A percentile compares a stretch with the other conserved stretches of the same genome.
Conservation (phyloP, 2,888 invertebrate species). For the Patella caerulea region DNA sequence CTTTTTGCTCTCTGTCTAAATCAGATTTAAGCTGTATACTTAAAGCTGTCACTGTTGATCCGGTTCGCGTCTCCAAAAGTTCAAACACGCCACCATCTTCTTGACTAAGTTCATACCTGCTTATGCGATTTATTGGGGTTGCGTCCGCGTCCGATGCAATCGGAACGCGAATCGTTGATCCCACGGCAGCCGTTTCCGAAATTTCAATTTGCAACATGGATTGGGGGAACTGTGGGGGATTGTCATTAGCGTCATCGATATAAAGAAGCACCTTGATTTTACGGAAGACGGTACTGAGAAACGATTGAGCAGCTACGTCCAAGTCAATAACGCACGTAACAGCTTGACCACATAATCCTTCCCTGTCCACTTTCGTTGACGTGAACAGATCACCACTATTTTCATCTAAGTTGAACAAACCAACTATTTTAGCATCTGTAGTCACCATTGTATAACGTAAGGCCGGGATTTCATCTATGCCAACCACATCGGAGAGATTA, state of each 20-base stretch:
- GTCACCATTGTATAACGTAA: conserved; percentile 21
- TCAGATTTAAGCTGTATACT: conserved; percentile 13
- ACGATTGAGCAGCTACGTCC: conserved; percentile 31
- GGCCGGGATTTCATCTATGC: conserved; percentile 4
- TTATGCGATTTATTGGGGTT: conserved; percentile 28
- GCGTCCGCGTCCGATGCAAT: conserved; percentile 33
- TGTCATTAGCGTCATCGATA: conserved; percentile 37
- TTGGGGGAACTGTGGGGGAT: conserved; percentile 29
- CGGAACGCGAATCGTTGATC: conserved; percentile 31
- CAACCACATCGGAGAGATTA: conserved; percentile 18
- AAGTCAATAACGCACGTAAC: conserved; percentile 29
- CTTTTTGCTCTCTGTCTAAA: conserved; percentile 31
- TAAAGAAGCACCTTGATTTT: conserved; percentile 32
- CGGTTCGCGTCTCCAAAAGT: background rate
- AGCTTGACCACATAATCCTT: conserved; percentile 31
- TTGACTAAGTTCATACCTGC: conserved; percentile 32
- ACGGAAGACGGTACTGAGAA: conserved; percentile 30
- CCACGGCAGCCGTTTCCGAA: conserved; percentile 27
- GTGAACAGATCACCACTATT: conserved; percentile 35
- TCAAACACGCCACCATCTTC: conserved; percentile 11
- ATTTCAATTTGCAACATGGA: conserved; percentile 27
- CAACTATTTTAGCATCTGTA: conserved; percentile 4
- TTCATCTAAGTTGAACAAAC: conserved; percentile 30
- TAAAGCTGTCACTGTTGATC: conserved; percentile 10
- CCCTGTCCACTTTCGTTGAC: conserved; percentile 29